Evolutionary conservation across 2,797 vertebrate species (phyloP).

Genomic region (Muscicapa comitata): DNA sequence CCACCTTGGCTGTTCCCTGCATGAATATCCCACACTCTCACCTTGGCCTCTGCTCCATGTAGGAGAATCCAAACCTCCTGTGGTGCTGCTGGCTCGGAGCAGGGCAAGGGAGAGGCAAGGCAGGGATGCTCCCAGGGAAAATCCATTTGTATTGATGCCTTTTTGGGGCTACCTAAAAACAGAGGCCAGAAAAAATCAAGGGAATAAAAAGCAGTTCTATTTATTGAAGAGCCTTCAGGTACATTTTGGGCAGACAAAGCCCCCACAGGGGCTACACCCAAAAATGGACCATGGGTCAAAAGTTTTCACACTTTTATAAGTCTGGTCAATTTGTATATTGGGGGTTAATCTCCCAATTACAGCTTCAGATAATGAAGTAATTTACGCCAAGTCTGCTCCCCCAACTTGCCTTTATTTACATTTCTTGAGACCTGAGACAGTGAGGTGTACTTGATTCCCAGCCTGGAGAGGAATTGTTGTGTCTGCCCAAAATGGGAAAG

Average conservation of each 20-base stretch:
- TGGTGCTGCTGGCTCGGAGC: neutral
- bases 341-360: neutral
- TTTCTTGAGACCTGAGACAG: rapidly evolving
- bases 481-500: neutral
- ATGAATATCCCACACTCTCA: rapidly evolving
- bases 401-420: neutral
- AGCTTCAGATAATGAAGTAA: neutral
- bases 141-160: neutral
- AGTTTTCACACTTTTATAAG: neutral
- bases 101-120: neutral
- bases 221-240: neutral
- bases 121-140: neutral
- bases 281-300: rapidly evolving
- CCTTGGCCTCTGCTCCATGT: rapidly evolving
- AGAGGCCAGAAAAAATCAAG: no score
- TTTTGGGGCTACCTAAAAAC: neutral
- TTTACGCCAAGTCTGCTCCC: neutral
- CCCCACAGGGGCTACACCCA: no score
- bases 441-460: neutral
- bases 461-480: neutral
- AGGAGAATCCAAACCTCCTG: neutral
- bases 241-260: neutral
- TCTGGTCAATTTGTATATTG: neutral
- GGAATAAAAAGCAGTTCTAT: neutral
- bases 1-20: neutral